These are phyloP conservation scores for Halictus quadricinctus DNA, from an alignment of 2,888 invertebrate species.

Conservation along the genomic window DNA sequence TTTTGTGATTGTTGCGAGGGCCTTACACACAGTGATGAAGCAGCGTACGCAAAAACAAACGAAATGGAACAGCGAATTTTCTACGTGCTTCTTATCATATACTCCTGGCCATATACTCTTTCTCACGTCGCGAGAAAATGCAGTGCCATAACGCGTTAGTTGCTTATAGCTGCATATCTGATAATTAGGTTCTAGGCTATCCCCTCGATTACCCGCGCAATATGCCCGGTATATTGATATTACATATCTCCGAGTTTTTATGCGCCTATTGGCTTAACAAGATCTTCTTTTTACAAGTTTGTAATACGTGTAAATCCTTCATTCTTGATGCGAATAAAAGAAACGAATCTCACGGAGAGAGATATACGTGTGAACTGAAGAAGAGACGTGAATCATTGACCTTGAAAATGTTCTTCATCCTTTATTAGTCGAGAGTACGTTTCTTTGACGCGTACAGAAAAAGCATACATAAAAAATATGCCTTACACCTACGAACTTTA, in stretches of 20 bases:
- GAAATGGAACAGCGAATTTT: constrained; percentile 16
- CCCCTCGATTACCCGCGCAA: not conserved
- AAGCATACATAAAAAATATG: constrained; percentile 83
- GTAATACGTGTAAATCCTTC: not conserved
- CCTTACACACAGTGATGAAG: not conserved
- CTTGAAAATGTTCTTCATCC: constrained; percentile 67
- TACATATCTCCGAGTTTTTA: not conserved
- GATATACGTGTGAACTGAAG: not conserved
- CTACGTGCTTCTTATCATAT: constrained; percentile 17
- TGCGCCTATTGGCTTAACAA: not conserved
- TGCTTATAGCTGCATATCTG: constrained; percentile 26
- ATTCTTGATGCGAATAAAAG: not conserved
- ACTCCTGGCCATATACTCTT: not conserved
- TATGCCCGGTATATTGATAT: not conserved
- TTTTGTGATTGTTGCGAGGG: not conserved
- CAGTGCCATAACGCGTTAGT: constrained; percentile 55
- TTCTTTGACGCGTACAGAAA: constrained; percentile 81
- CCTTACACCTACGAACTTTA: constrained; percentile 77
- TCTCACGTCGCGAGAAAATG: not conserved
- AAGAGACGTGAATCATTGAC: constrained; percentile 35
- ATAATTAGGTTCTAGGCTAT: not conserved
- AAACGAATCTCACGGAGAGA: not conserved
- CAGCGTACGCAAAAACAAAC: not conserved
- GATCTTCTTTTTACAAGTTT: not conserved
- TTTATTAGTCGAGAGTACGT: constrained; percentile 70